Evolutionary conservation across 1,140 invertebrate genomes (phyloP), one percentile per base, ranked within the genome.

Genomic region (Meloidogyne chitwoodi): DNA sequence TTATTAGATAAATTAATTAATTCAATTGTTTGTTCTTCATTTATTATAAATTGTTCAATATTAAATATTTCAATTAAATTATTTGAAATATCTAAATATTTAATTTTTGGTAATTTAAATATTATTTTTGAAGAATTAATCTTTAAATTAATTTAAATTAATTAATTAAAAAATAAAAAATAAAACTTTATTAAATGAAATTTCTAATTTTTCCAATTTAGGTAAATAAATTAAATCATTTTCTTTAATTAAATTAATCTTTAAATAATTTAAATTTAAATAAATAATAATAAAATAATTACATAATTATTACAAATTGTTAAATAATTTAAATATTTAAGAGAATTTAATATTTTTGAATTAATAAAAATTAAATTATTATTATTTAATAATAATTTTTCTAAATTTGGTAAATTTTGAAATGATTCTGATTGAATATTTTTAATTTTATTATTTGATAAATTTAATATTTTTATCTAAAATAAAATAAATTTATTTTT

Each of bases 1-100:
- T 80, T 80, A 61, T 80, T 29, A 8, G 79, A 81, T 68, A 80
- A 70, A 81, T 80, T 69, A 31, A 80, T 67, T 24, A 29, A 44
- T 48, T 66, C 26, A 26, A 80, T 41, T 66, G 67, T 65, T 27
- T 65, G 48, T 22, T 44, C 31, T 63, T 66, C 64, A 26, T 38
- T 79, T 14, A 48, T 62, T 2, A 62, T 48, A 27, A 81, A 62
- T 41, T 79, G 79, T n/a, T 78, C 78, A 26, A 74, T 41, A 16
- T 80, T 69, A 65, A 80, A 81, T 26, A 63, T 68, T 61, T 72
- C 65, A 56, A 80, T 77, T 56, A 64, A 62, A 66, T 80, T 80
- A 56, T 77, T 29, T 16, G 67, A 66, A 22, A 80, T 48, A 73
- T 80, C 79, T 24, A 80, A 56, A 22, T 31, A 61, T 27, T 34